Evolutionary conservation across 2,888 invertebrate species (phyloP).

Genomic region (Hypolimnas misippus): DNA sequence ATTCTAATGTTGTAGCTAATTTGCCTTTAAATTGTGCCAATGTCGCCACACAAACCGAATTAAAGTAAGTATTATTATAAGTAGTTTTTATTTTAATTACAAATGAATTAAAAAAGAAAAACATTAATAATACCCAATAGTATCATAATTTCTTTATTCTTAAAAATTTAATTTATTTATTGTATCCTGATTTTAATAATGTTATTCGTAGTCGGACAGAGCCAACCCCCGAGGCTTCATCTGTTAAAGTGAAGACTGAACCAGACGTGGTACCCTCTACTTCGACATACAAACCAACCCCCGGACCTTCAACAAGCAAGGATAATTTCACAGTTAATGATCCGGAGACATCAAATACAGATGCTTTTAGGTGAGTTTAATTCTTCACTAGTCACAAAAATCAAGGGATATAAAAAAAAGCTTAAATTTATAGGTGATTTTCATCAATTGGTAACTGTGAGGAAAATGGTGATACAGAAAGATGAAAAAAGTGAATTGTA

Average conservation of each 20-base stretch:
- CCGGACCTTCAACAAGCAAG: slow-evolving; percentile 60
- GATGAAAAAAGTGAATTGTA: too few relatives aligned
- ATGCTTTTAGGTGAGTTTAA: slow-evolving; percentile 30
- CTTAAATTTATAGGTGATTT: too few relatives aligned
- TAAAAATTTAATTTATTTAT: too few relatives aligned
- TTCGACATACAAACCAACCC: slow-evolving; percentile 53
- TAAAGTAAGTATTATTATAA: slow-evolving; percentile 52
- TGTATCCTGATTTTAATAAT: too few relatives aligned
- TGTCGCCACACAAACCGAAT: slow-evolving; percentile 74
- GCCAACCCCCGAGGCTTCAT: slow-evolving; percentile 45
- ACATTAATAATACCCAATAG: too few relatives aligned
- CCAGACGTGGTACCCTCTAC: slow-evolving; percentile 67
- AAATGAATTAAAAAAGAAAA: not conserved
- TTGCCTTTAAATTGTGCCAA: slow-evolving; percentile 74
- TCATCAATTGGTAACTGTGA: too few relatives aligned
- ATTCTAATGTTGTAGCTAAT: slow-evolving; percentile 88
- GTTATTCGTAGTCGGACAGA: slow-evolving; percentile 51
- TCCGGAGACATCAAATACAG: slow-evolving; percentile 27
- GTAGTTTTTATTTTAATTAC: not conserved
- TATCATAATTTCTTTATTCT: too few relatives aligned
- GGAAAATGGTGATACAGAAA: too few relatives aligned
- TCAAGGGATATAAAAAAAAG: too few relatives aligned
- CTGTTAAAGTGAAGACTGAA: slow-evolving; percentile 57
- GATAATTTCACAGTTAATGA: slow-evolving; percentile 41
- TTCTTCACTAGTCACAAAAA: slow-evolving; percentile 45